Evolutionary conservation across 2,797 vertebrate genomes (phyloP).

Genomic region (Pantherophis vulpinus): DNA sequence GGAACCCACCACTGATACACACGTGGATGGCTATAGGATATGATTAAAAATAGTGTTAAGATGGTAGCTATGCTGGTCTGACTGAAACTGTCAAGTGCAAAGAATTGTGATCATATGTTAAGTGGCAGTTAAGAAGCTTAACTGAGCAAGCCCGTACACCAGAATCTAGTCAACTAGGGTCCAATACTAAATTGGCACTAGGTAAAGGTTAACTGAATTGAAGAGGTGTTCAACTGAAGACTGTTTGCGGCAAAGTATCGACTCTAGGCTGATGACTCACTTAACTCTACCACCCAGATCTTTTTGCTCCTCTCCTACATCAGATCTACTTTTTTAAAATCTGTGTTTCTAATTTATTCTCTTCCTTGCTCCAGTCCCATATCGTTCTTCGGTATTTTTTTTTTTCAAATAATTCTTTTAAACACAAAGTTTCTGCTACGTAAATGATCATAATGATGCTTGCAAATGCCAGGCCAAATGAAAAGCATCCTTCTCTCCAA

Average conservation of each 20-base stretch:
- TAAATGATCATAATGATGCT: constrained; percentile 54
- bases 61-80: neutral
- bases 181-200: neutral
- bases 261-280: neutral
- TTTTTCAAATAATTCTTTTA: constrained; percentile 10
- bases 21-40: neutral
- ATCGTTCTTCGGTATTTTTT: neutral
- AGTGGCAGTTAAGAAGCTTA: neutral
- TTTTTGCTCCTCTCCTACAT: neutral
- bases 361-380: neutral
- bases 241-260: neutral
- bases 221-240: neutral
- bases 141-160: neutral
- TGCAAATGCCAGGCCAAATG: constrained; percentile 2
- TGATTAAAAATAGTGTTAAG: neutral
- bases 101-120: neutral
- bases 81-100: neutral
- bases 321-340: neutral
- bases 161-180: neutral
- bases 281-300: neutral
- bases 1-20: too few species aligned
- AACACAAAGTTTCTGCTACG: constrained; percentile 32
- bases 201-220: neutral
- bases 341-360: constrained; percentile 17
- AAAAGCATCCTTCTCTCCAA: constrained; percentile 22